Evolutionary conservation across 64 coral and sea anemone genomes (phyloP).

Genomic region (Montipora foliosa): DNA sequence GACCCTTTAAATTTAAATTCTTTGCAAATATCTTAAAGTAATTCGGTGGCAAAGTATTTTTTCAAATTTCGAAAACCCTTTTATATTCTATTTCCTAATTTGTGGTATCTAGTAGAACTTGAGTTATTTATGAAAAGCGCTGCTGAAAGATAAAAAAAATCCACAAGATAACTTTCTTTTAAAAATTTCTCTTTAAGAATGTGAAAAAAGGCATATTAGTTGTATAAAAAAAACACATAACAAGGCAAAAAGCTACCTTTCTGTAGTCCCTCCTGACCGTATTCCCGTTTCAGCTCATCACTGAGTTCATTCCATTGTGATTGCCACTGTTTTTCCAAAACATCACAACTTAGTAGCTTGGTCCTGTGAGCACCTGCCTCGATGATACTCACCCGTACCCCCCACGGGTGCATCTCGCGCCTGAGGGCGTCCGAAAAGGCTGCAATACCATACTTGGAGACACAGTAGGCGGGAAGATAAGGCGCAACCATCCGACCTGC

Average conservation of each 20-base stretch:
- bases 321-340: conserved; percentile 28
- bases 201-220: too few relatives aligned
- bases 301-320: conserved; percentile 45
- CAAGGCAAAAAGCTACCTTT: conserved; percentile 22
- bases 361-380: conserved; percentile 71
- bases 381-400: conserved; percentile 48
- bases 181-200: too few relatives aligned
- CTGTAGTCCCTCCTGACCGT: conserved; percentile 23
- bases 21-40: too few relatives aligned
- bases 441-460: conserved; percentile 61
- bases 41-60: too few relatives aligned
- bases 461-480: conserved; percentile 22
- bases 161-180: too few relatives aligned
- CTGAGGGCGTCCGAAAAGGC: conserved; percentile 68
- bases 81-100: too few relatives aligned
- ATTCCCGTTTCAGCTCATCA: conserved; percentile 46
- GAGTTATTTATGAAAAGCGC: not conserved
- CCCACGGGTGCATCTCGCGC: conserved; percentile 67
- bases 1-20: too few relatives aligned
- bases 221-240: too few relatives aligned
- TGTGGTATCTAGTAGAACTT: too few relatives aligned
- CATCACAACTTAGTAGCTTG: conserved; percentile 6
- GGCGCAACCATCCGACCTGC: conserved; percentile 40
- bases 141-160: too few relatives aligned
- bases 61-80: too few relatives aligned